Percentiles rank a stretch among this genome's conserved stretches.
Evolutionary conservation across 2,888 invertebrate genomes (phyloP).

Genomic region (Amphipoea lucens): DNA sequence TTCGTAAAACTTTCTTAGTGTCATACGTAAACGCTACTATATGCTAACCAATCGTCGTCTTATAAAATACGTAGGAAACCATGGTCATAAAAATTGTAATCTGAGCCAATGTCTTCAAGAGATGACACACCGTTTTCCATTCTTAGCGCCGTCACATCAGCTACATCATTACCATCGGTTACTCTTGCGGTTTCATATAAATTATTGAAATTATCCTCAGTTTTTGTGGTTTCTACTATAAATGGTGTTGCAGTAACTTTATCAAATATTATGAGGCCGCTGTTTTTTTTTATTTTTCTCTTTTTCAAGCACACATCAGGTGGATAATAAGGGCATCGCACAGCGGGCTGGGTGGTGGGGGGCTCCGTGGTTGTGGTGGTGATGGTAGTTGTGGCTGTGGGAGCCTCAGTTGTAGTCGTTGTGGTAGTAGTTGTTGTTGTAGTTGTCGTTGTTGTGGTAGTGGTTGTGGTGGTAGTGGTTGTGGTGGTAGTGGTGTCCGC

Average conservation of each 20-base stretch:
- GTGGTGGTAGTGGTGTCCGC: slow-evolving; percentile 8
- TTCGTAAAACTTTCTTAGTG: too few species aligned
- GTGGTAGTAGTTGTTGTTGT: slow-evolving; percentile 5
- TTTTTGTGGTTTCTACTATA: background rate
- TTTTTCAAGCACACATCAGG: slow-evolving; percentile 40
- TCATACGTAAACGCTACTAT: background rate
- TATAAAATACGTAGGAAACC: background rate
- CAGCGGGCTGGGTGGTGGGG: background rate
- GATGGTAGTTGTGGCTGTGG: slow-evolving; percentile 15
- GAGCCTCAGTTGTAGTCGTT: slow-evolving; percentile 28
- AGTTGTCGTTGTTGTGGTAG: slow-evolving; percentile 13
- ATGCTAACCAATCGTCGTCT: background rate
- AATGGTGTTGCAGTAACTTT: background rate
- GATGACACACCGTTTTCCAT: background rate
- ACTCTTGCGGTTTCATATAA: background rate
- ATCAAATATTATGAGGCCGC: background rate
- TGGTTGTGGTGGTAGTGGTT: background rate
- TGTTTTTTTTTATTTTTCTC: slow-evolving; percentile 15
- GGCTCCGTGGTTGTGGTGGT: slow-evolving; percentile 9
- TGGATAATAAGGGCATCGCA: slow-evolving; percentile 40
- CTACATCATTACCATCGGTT: background rate
- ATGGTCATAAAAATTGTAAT: slow-evolving; percentile 32
- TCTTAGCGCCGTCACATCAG: background rate
- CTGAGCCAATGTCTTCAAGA: slow-evolving; percentile 1
- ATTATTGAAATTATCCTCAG: background rate